Evolutionary conservation across 35 echinoderm and acorn worm genomes (phyloP).

Genomic region (Ophioderma brevispina): DNA sequence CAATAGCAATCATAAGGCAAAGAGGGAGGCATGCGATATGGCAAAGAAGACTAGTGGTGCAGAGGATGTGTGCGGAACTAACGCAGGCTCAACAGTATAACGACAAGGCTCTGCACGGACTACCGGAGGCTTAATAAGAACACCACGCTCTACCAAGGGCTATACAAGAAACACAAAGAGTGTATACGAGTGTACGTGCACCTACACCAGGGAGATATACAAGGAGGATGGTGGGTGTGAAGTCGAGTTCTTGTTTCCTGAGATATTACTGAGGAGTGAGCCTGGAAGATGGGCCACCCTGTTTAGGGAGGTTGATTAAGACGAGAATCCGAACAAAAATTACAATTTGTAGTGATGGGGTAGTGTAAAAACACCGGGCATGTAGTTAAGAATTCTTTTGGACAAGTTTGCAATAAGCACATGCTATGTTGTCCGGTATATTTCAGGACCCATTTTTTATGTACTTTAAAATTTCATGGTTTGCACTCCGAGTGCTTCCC

Average conservation of each 20-base stretch:
- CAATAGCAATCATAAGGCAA: background rate
- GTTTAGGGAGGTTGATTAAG: no score
- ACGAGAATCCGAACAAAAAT: no score
- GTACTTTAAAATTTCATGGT: no score
- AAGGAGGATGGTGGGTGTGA: background rate
- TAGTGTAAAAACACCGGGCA: no score
- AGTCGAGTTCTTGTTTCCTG: slow-evolving; percentile 3
- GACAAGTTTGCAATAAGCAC: no score
- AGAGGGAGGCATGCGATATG: background rate
- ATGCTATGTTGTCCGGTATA: no score
- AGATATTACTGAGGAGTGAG: no score
- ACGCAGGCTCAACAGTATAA: background rate
- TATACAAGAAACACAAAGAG: background rate
- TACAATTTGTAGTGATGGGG: no score
- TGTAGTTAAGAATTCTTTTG: no score
- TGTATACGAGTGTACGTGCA: background rate
- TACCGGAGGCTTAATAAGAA: slow-evolving; percentile 1
- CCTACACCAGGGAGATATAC: background rate
- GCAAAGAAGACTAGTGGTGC: background rate
- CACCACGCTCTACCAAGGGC: background rate
- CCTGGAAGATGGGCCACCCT: no score
- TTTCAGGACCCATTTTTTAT: no score
- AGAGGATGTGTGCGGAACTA: background rate
- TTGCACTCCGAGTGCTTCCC: no score
- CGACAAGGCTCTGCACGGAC: background rate